Evolutionary conservation across 2,113 vertebrate species (phyloP).

Genomic region (Paramisgurnus dabryanus): DNA sequence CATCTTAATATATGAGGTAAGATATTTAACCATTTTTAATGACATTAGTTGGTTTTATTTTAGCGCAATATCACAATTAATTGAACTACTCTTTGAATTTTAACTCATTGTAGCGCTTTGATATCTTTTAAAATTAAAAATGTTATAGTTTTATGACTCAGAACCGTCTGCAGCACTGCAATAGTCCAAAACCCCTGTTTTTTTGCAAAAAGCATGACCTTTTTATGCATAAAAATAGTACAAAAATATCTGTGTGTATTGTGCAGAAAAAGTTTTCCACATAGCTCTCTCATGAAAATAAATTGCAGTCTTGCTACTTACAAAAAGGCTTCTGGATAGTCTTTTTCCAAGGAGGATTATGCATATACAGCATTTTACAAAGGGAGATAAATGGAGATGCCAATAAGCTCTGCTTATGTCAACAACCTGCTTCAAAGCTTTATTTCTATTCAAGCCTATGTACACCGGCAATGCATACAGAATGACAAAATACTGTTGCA

Average conservation of each 20-base stretch:
- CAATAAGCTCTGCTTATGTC: not conserved
- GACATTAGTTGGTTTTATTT: too few species aligned
- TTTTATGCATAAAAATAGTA: not conserved
- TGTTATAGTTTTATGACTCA: too few species aligned
- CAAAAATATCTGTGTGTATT: not conserved
- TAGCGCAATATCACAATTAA: too few species aligned
- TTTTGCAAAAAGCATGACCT: not conserved
- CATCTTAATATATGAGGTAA: not conserved
- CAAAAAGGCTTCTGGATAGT: too few species aligned
- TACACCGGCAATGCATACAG: not conserved
- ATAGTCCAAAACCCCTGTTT: not conserved
- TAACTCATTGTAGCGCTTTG: too few species aligned
- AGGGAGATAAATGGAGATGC: not conserved
- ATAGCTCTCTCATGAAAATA: conserved; percentile 11
- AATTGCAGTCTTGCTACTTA: conserved; percentile 17
- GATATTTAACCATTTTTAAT: too few species aligned
- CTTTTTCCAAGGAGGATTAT: not conserved
- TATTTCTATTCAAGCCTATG: not conserved
- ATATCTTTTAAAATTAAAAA: too few species aligned
- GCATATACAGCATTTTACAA: not conserved
- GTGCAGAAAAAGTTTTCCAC: not conserved
- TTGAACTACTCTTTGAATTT: too few species aligned
- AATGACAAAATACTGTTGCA: not conserved
- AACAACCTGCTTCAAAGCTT: not conserved
- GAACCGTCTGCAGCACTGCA: not conserved